These are phyloP conservation scores for Gnathonemus echidnorhynchus DNA, from an alignment of 2,113 vertebrate species.

Conservation along the genomic window DNA sequence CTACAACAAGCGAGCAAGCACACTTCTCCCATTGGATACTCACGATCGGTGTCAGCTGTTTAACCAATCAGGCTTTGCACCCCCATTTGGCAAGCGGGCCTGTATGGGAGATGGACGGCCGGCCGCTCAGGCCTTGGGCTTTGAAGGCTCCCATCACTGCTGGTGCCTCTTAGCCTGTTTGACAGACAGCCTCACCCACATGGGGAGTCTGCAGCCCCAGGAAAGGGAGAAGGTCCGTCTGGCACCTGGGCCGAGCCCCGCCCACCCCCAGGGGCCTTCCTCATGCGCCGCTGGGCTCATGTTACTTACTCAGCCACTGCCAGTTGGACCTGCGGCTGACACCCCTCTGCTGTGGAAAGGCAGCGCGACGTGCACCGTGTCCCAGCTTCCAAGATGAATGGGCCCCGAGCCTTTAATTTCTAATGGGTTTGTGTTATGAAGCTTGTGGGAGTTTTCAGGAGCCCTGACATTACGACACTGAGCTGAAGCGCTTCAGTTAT, in stretches of 20 bases:
- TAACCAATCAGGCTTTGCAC: background rate
- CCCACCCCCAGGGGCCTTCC: background rate
- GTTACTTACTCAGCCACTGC: background rate
- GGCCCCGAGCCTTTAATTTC: background rate
- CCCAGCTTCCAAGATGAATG: background rate
- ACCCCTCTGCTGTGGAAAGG: background rate
- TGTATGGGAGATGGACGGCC: background rate
- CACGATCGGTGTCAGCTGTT: background rate
- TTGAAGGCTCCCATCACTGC: background rate
- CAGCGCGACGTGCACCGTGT: no score
- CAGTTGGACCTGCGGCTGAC: background rate
- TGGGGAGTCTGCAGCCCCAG: background rate
- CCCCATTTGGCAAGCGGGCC: background rate
- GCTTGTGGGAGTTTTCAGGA: background rate
- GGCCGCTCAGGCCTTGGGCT: background rate
- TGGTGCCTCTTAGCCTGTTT: background rate
- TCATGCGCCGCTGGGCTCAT: background rate
- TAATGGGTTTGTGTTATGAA: background rate
- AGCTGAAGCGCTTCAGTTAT: background rate
- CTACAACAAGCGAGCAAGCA: background rate
- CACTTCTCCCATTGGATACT: background rate
- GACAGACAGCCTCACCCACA: background rate
- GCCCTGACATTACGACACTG: background rate
- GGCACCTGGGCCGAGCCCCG: background rate
- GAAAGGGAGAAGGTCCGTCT: background rate